Percentiles rank a stretch among this genome's conserved stretches.
These are phyloP conservation scores for Procambarus virginalis DNA, from an alignment of 1,140 invertebrate genomes.

Conservation along the genomic window DNA sequence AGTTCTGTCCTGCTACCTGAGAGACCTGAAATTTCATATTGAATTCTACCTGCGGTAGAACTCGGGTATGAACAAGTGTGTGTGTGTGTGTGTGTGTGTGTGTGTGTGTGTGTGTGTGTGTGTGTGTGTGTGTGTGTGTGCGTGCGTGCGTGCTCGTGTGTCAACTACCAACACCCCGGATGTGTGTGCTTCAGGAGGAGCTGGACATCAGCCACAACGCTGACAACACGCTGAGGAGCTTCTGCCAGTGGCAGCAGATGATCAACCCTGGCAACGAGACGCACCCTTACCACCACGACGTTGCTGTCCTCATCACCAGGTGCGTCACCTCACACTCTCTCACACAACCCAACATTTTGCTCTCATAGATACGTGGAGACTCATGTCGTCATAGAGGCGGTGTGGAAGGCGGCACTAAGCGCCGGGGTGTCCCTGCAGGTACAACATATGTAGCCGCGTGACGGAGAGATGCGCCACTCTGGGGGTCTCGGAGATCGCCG, in stretches of 20 bases:
- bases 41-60: too few species aligned
- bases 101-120: too few species aligned
- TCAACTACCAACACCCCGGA: background rate
- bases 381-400: too few species aligned
- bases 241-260: slow-evolving; percentile 90
- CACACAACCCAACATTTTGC: too few species aligned
- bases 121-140: background rate
- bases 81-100: background rate
- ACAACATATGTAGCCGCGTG: slow-evolving; percentile 88
- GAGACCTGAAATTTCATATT: too few species aligned
- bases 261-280: slow-evolving; percentile 85
- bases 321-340: slow-evolving; percentile 71
- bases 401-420: too few species aligned
- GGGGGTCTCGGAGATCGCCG: slow-evolving; percentile 90
- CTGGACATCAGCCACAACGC: slow-evolving; percentile 87
- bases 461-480: slow-evolving; percentile 87
- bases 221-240: slow-evolving; percentile 86
- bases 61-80: too few species aligned
- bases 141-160: too few species aligned
- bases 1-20: too few species aligned
- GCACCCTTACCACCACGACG: slow-evolving; percentile 93
- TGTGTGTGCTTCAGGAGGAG: slow-evolving; percentile 74
- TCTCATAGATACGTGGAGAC: too few species aligned
- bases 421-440: slow-evolving; percentile 74
- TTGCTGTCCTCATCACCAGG: slow-evolving; percentile 92